Percentiles rank a stretch among this genome's conserved stretches.
phyloP scores from a whole-genome alignment of 2,888 invertebrate genomes.

The Ceraclea dissimilis region DNA sequence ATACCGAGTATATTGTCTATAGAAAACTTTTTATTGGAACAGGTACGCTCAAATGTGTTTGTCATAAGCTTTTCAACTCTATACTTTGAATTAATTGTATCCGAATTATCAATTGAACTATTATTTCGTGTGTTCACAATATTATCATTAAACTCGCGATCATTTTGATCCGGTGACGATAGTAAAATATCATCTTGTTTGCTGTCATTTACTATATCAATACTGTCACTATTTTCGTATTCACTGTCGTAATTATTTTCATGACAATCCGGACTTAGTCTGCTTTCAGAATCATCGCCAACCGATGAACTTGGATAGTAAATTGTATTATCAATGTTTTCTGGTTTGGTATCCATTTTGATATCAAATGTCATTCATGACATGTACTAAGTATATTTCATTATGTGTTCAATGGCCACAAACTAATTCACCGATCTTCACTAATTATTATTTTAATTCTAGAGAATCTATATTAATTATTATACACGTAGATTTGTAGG shows the following conservation, averaged over 20 bases:
- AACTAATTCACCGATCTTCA: no score
- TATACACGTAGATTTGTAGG: no score
- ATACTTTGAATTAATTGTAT: background rate
- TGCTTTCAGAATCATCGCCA: conserved; percentile 19
- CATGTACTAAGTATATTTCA: no score
- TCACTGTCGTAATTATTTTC: conserved; percentile 21
- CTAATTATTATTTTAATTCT: no score
- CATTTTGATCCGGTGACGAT: background rate
- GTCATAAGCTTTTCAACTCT: background rate
- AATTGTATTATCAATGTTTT: background rate
- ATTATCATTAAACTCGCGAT: background rate
- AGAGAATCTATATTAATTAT: no score
- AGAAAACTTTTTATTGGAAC: conserved; percentile 44
- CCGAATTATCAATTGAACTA: background rate
- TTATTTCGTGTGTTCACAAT: background rate
- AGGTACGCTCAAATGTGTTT: background rate
- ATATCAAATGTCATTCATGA: background rate
- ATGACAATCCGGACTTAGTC: conserved; percentile 9
- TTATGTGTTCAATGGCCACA: no score
- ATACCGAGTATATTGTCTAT: conserved; percentile 51
- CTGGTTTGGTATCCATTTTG: background rate
- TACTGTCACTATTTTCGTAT: conserved; percentile 20
- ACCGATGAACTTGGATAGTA: conserved; percentile 11
- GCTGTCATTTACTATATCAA: conserved; percentile 18
- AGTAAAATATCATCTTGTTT: conserved; percentile 8